These are phyloP conservation scores for Picathartes gymnocephalus DNA, from an alignment of 2,113 vertebrate species.

Conservation along the genomic window DNA sequence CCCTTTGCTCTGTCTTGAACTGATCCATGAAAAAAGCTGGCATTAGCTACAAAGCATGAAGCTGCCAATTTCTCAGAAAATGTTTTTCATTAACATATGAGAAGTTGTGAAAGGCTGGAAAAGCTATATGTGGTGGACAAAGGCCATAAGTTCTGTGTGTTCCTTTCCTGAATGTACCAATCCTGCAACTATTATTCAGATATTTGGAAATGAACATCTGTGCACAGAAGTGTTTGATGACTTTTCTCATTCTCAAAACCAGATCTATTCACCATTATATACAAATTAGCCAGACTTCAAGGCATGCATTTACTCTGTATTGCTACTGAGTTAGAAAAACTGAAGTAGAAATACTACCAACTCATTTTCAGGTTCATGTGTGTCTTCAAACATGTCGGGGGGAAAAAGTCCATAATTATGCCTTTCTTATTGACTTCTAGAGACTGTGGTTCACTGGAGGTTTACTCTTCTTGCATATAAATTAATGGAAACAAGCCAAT, in stretches of 20 bases:
- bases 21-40: conserved; percentile 72
- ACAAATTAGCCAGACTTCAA: background rate
- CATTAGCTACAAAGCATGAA: conserved; percentile 56
- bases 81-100: conserved; percentile 75
- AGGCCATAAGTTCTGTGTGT: background rate
- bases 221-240: background rate
- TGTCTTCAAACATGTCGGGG: background rate
- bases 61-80: conserved; percentile 73
- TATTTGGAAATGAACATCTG: conserved; percentile 38
- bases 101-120: conserved; percentile 68
- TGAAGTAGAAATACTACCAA: background rate
- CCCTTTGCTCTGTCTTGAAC: conserved; percentile 61
- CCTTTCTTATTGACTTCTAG: background rate
- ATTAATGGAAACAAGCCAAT: background rate
- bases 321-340: background rate
- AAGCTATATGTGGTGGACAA: conserved; percentile 63
- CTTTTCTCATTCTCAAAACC: background rate
- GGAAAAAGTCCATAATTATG: background rate
- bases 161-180: conserved; percentile 22
- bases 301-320: background rate
- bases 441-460: background rate
- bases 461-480: background rate
- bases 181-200: conserved; percentile 23
- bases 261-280: background rate
- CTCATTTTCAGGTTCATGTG: background rate